These are phyloP conservation scores for Climacteris rufus DNA, from an alignment of 2,113 vertebrate species.

Conservation along the genomic window DNA sequence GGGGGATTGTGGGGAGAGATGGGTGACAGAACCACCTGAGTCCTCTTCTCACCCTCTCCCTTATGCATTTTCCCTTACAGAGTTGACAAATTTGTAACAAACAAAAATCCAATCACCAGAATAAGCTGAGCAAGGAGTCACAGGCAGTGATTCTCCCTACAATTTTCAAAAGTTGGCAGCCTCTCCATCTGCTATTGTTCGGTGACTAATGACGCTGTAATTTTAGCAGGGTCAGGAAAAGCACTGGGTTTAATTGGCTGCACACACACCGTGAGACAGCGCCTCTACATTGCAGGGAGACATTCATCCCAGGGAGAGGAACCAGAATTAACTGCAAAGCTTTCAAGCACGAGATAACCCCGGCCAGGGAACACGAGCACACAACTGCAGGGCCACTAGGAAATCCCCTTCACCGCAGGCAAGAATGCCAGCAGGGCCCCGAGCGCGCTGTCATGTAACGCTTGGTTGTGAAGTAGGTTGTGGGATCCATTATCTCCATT, in stretches of 20 bases:
- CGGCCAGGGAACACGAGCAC: background rate
- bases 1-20: background rate
- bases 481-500: constrained; percentile 18
- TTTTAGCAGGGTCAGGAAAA: constrained; percentile 31
- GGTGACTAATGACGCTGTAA: background rate
- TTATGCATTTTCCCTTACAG: accelerated
- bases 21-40: accelerated
- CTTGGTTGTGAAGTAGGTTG: background rate
- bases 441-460: accelerated
- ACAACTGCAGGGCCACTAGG: background rate
- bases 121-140: background rate
- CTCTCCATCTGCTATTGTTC: background rate
- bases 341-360: background rate
- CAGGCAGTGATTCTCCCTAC: background rate
- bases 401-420: background rate
- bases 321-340: background rate
- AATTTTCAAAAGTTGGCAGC: constrained; percentile 3
- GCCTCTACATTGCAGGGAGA: background rate
- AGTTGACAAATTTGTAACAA: background rate
- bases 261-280: background rate
- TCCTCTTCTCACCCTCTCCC: background rate
- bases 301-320: background rate
- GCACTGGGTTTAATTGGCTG: constrained; percentile 22
- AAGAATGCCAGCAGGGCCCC: background rate
- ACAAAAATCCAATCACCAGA: background rate